Conservation (phyloP, 2,797 vertebrate genomes). For the Cynodonichthys magdalenae region DNA sequence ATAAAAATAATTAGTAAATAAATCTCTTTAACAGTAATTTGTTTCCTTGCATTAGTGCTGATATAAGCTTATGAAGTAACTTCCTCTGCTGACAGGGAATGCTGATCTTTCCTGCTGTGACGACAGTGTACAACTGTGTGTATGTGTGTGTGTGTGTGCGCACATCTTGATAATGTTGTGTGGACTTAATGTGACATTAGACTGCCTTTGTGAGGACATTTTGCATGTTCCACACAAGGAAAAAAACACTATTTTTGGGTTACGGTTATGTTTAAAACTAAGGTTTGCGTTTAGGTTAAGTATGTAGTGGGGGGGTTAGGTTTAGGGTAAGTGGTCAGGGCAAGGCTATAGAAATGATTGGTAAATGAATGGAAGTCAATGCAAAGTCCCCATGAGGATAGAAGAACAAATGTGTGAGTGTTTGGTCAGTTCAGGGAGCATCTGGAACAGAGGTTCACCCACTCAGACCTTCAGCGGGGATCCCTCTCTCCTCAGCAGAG, state of each 20-base stretch:
- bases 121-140: conserved; percentile 2
- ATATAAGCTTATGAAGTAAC: conserved; percentile 65
- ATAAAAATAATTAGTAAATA: conserved; percentile 33
- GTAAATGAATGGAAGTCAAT: too few species aligned
- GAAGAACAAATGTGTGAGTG: conserved; percentile 14
- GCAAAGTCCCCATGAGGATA: too few species aligned
- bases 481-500: conserved; percentile 31
- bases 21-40: conserved; percentile 27
- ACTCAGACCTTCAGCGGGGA: conserved; percentile 52
- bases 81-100: conserved; percentile 67
- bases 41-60: conserved; percentile 50
- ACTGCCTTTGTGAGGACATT: too few species aligned
- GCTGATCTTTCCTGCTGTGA: conserved; percentile 50
- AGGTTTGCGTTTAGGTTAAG: too few species aligned
- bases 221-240: too few species aligned
- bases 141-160: conserved; percentile 50
- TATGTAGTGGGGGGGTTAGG: too few species aligned
- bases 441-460: conserved; percentile 68
- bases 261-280: too few species aligned
- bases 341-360: too few species aligned
- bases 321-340: too few species aligned
- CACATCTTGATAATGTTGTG: not conserved
- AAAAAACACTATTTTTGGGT: not conserved
- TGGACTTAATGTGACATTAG: too few species aligned
- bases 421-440: conserved; percentile 65